phyloP scores from a whole-genome alignment of 2,113 vertebrate genomes.

The Pollimyrus isidori region DNA sequence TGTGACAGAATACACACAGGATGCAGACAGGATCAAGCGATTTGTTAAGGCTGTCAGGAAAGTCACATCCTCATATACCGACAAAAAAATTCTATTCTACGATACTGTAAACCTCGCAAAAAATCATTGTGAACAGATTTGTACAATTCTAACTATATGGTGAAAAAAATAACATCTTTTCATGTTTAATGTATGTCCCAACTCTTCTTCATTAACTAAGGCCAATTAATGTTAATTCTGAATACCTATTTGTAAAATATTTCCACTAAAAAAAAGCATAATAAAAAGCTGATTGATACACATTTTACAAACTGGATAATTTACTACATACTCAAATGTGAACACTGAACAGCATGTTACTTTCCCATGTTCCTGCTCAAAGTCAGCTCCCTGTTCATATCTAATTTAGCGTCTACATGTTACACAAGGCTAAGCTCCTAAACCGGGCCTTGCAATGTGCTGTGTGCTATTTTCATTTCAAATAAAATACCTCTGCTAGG shows the following conservation, averaged over 20 bases:
- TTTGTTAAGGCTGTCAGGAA: background rate
- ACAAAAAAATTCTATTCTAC: background rate
- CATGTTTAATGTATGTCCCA: background rate
- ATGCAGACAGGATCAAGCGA: background rate
- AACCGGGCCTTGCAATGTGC: background rate
- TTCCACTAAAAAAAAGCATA: background rate
- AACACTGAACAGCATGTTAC: constrained; percentile 30
- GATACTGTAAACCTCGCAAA: background rate
- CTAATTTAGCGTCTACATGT: background rate
- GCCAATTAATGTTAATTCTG: background rate
- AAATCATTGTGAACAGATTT: background rate
- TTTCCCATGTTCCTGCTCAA: constrained; percentile 36
- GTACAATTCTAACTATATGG: background rate
- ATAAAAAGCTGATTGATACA: background rate
- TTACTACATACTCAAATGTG: background rate
- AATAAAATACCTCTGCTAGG: background rate
- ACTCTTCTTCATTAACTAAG: background rate
- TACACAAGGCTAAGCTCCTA: background rate
- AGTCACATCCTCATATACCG: background rate
- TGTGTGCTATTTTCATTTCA: background rate
- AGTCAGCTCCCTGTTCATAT: background rate
- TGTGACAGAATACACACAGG: background rate
- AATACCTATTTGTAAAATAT: background rate
- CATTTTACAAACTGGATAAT: background rate
- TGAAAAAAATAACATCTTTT: background rate